phyloP scores from a whole-genome alignment of 2,113 vertebrate genomes.

The Vulpes lagopus region DNA sequence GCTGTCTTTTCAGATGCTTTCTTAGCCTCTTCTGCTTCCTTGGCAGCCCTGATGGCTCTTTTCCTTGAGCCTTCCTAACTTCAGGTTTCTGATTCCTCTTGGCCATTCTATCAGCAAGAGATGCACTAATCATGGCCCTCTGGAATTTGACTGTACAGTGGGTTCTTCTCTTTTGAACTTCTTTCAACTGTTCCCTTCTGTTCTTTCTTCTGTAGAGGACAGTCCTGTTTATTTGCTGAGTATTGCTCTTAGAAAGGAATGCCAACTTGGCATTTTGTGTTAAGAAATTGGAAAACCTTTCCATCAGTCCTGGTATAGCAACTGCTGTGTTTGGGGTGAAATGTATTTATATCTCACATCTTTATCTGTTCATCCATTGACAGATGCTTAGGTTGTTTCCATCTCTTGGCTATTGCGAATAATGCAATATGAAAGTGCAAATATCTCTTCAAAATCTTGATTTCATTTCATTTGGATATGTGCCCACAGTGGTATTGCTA shows the following conservation, averaged over 20 bases:
- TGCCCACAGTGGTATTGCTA: background rate
- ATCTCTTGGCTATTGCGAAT: background rate
- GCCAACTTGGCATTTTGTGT: background rate
- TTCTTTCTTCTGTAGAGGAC: background rate
- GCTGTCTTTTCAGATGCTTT: background rate
- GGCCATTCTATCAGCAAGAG: background rate
- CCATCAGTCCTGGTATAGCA: background rate
- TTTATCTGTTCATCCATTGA: background rate
- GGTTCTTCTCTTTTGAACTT: background rate
- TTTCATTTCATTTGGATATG: background rate
- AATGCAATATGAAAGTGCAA: background rate
- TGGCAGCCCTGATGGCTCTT: background rate
- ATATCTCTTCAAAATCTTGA: background rate
- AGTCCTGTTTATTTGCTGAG: background rate
- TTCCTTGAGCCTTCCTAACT: background rate
- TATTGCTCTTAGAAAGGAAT: background rate
- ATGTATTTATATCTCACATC: background rate
- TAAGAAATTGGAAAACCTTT: background rate
- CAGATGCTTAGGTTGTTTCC: background rate
- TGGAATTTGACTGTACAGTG: background rate
- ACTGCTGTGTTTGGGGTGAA: background rate
- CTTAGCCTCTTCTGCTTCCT: background rate
- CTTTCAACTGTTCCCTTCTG: background rate
- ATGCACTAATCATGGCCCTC: background rate
- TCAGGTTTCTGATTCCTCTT: background rate